Base-by-base conservation (phyloP, 2,888 invertebrate species). In the Caenorhabditis sp. region DNA sequence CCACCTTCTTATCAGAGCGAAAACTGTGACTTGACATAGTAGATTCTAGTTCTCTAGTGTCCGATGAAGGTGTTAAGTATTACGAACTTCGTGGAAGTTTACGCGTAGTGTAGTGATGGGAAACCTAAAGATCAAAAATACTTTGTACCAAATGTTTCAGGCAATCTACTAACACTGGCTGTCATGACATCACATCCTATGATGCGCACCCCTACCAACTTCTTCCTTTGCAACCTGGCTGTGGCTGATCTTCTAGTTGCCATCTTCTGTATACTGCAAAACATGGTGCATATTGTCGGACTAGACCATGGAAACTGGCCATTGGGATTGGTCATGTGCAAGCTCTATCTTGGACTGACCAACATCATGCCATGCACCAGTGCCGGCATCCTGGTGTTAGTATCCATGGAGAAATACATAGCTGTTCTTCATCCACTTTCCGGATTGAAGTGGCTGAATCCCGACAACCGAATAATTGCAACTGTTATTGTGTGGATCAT, bases 241-340 rank as follows among this genome's bases (percentile, higher is more conserved):
- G 95, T 96, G 72, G 96, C 97, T 4, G 96, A 97, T 93, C 94
- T 97, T 88, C 96, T 96, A 91, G 96, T 96, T n/a, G 96, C 96
- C 10, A 94, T 96, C 72, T 96, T 97, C 93, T 97, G 96, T 93
- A 96, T 96, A 76, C 95, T 96, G 93, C 96, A 96, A 92, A 96
- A 96, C 92, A 94, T 97, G 89, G 95, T 95, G 59, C 95, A 95
- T 88, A 96, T 96, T 93, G 94, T 96, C 75, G 94, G 93, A 59
- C 82, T 86, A 31, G 86, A 87, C 35, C 84, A 95, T 59, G 89
- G 86, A 12, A 82, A 85, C 41, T 92, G 92, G 92, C 89, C 89
- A 8, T 66, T 92, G 86, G 96, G 96, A 3, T 95, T 95, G 90
- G 95, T 96, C 91, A 94, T 97, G 85, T 97, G 97, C 93, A 96